These are phyloP conservation scores for Anisognathus igniventris DNA, from an alignment of 2,797 vertebrate genomes.

Conservation along the genomic window DNA sequence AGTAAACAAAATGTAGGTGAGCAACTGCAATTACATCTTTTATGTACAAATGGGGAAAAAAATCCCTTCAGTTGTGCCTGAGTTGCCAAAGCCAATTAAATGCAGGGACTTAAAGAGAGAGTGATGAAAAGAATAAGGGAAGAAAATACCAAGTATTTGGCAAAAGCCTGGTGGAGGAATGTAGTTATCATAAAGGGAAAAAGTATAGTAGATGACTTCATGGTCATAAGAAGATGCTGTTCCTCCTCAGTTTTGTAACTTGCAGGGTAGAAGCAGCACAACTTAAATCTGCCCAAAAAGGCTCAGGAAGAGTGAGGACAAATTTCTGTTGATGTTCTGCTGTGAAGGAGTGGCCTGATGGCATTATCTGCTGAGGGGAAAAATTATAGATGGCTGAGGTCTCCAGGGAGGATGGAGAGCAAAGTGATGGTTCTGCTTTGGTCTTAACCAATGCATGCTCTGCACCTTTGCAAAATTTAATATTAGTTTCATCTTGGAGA, in stretches of 20 bases:
- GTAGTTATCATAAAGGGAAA: not conserved
- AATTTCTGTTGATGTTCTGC: not conserved
- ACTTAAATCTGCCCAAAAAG: not conserved
- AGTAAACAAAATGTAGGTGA: not conserved
- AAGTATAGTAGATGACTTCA: not conserved
- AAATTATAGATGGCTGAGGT: not conserved
- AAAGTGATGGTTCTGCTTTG: not conserved
- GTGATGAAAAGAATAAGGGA: not conserved
- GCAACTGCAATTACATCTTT: not conserved
- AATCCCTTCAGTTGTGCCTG: not conserved
- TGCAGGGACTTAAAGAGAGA: not conserved
- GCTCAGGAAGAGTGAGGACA: not conserved
- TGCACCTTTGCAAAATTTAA: not conserved
- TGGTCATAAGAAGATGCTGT: not conserved
- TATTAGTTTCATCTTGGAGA: not conserved
- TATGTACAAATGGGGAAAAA: not conserved
- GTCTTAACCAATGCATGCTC: rapidly evolving
- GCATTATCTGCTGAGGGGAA: not conserved
- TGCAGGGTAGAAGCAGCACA: not conserved
- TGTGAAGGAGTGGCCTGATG: not conserved
- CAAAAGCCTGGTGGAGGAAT: not conserved
- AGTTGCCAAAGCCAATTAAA: not conserved
- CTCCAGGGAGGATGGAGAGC: not conserved
- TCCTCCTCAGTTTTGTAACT: not conserved
- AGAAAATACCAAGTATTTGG: not conserved